Percentiles rank a stretch among this genome's conserved stretches.
phyloP scores from a whole-genome alignment of 92 coral and sea anemone species.

The Phenganax stokvisi region DNA sequence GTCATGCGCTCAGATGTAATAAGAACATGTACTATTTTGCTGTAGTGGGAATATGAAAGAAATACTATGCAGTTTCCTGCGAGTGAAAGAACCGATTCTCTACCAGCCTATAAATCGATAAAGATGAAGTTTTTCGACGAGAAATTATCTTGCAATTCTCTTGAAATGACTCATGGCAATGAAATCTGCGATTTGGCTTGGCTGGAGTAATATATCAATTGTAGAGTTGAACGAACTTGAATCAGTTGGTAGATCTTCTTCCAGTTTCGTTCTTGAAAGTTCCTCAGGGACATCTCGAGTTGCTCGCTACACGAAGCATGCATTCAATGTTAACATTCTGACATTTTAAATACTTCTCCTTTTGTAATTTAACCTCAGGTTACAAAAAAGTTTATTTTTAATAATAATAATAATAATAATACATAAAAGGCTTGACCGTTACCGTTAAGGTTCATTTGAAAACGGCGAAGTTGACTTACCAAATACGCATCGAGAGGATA shows the following conservation, averaged over 20 bases:
- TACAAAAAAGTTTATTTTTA: not conserved
- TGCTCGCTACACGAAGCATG: constrained; percentile 14
- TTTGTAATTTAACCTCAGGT: not conserved
- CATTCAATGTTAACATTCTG: not conserved
- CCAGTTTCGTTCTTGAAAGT: constrained; percentile 8
- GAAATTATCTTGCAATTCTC: too few relatives aligned
- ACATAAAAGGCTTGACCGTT: not conserved
- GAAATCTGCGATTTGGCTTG: too few relatives aligned
- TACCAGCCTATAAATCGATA: too few relatives aligned
- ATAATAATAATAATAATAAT: not conserved
- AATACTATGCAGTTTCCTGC: too few relatives aligned
- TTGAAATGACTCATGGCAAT: too few relatives aligned
- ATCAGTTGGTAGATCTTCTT: not conserved
- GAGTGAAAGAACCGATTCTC: too few relatives aligned
- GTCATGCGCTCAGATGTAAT: too few relatives aligned
- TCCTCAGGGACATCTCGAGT: constrained; percentile 35
- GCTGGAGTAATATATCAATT: too few relatives aligned
- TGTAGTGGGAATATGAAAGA: too few relatives aligned
- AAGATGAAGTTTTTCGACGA: too few relatives aligned
- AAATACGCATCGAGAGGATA: constrained; percentile 74
- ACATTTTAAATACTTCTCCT: not conserved
- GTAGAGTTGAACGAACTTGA: not conserved
- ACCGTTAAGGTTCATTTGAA: too few relatives aligned
- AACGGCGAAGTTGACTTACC: constrained; percentile 38
- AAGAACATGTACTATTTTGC: too few relatives aligned